These are phyloP conservation scores for Lepus oiostolus DNA, from an alignment of 2,797 vertebrate species.

Conservation along the genomic window DNA sequence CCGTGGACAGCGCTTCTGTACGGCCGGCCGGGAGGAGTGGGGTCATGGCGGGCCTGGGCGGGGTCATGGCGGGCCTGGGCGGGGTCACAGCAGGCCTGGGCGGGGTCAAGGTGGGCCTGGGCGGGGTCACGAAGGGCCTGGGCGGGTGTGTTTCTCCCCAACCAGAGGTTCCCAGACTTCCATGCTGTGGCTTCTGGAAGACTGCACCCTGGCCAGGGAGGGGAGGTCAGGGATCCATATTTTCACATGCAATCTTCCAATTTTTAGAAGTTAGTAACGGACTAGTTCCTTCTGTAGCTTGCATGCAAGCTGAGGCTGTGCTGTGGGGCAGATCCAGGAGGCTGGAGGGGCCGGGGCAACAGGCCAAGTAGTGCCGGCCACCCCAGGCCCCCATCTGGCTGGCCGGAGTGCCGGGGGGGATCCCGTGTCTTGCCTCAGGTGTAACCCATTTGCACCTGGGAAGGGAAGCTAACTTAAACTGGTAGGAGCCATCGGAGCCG, in stretches of 20 bases:
- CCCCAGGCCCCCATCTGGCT: neutral
- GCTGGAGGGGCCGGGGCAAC: neutral
- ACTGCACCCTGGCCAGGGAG: fast-evolving
- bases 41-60: neutral
- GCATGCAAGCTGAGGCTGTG: neutral
- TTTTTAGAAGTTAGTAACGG: neutral
- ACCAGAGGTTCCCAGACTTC: neutral
- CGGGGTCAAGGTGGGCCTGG: neutral
- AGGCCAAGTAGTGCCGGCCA: fast-evolving
- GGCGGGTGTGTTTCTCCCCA: neutral
- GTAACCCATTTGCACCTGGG: neutral
- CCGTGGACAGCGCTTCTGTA: constrained; percentile 90
- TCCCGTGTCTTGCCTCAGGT: neutral
- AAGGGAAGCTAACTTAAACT: neutral
- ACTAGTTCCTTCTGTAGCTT: neutral
- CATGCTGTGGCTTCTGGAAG: fast-evolving
- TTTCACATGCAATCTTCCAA: neutral
- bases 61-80: neutral
- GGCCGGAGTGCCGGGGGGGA: neutral
- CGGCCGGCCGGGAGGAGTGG: constrained; percentile 60
- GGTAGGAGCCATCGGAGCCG: neutral
- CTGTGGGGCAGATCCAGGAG: neutral
- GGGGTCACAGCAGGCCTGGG: neutral
- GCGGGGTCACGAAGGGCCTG: no score
- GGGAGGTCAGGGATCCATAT: neutral